Base-by-base conservation (phyloP, 2,888 invertebrate species). In the Pseudococcus viburni region DNA sequence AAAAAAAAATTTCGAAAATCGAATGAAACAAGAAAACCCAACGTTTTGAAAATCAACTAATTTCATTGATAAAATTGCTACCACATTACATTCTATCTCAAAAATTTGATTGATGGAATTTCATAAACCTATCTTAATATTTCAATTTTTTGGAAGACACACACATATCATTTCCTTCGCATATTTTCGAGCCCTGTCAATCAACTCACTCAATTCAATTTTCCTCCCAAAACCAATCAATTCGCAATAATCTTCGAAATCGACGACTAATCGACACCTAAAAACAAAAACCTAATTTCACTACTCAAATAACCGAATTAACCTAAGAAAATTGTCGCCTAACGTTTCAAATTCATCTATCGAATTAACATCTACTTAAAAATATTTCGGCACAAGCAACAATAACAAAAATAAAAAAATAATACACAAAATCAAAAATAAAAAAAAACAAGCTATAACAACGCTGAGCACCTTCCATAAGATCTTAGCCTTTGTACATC, bases 381-480 rank as follows among this genome's bases (percentile, higher is more conserved):
- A 7, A 19, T 64, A 64, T 22, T 33, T 64, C 64, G 64, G 22
- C 64, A 22, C 64, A 64, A 64, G 64, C 64, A 64, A 64, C 64
- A 22, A 64, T 64, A 64, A 64, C 64, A 64, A 64, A 59, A 59
- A 59, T 4, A 59, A 59, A 64, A 64, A 64, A 64, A 3, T 33
- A 64, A 64, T 64, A 64, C 22, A 64, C 22, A 64, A 22, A 64
- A 33, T 33, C 26, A 33, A 33, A 33, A 33, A n/a, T n/a, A n/a
- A n/a, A 9, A 22, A 64, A 59, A 64, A 64, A 64, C 64, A 64
- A 22, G 64, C 64, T 64, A 64, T 22, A 64, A 64, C 64, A 64
- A 64, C 22, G 19, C 64, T 8, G 22, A 64, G 64, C 64, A 64
- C 64, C 64, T 64, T 22, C 9, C 8, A 64, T 64, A 19, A 19